Evolutionary conservation across 2,113 vertebrate species (phyloP), one percentile per base, ranked within the genome.

Genomic region (Bufo bufo): DNA sequence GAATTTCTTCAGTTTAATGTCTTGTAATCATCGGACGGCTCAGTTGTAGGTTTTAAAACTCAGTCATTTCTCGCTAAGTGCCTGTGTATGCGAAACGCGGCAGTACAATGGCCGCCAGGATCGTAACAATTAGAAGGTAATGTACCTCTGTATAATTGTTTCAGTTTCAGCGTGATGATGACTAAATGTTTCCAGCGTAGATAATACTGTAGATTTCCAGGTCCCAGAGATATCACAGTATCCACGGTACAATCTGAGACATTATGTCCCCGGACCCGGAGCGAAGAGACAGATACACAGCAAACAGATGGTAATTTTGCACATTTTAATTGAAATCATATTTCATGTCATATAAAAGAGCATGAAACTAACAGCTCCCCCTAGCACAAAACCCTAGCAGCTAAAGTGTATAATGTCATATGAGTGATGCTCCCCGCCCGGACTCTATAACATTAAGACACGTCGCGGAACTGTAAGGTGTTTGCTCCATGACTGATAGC

Each of bases 271-370:
- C 47, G 50, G 69, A 83, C 87, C 87, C 43, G 71, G 13, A 45
- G 80, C 74, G 56, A 56, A 45, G 43, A 56, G 23, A 75, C 81
- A 8, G 82, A 72, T 65, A 49, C 80, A 11, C 72, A 77, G 47
- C 87, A 77, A 83, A 89, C 87, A 89, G 87, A 89, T 89, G 87
- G 81, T 77, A 66, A 66, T 89, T 84, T 58, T 69, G 84, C 61
- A 88, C 58, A 78, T 78, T 78, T 66, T 89, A 89, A 89, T 89
- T 89, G 87, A 89, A 89, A 89, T 84, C 74, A 78, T 89, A 89
- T 84, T 89, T 84, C 80, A 89, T 12, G 82, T 84, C 81, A 69
- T 61, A 65, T 78, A 75, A 89, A 56, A n/a, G 23, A 78, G 72
- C 45, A 17, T 14, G 43, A 83, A 47, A 77, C 20, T 45, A 77